Base-by-base conservation (phyloP, 1,140 invertebrate species). In the Archivesica marissinica region DNA sequence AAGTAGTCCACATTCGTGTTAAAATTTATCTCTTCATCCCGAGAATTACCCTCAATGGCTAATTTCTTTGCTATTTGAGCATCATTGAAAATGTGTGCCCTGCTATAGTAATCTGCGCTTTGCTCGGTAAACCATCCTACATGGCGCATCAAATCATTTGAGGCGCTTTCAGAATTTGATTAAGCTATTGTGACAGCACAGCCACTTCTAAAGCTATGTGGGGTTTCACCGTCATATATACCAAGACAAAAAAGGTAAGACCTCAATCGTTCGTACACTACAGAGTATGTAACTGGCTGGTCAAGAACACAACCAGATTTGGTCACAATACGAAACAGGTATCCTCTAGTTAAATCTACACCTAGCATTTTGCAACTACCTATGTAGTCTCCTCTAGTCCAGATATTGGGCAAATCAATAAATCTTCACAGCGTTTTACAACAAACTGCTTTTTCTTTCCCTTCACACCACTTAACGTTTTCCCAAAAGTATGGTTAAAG, bases 221-320 rank as follows among this genome's bases (percentile, higher is more conserved):
- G 80, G 28, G 80, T 83, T 25, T 83, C 80, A 3, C 80, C 70
- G 13, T 83, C 80, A 83, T 64, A 83, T 30, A 75, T 17, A 35
- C 80, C 80, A 17, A 64, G 9, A 0, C n/a, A 15, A 11, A 61
- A 44, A 28, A 83, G 52, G 33, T 83, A 83, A 61, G 54, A 59
- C 25, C 35, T 83, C 50, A 83, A 47, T 20, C 70, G 2, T 75
- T 83, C 52, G 38, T 83, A 83, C 9, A 75, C 33, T 17, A 39
- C 70, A 17, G 80, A 75, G 33, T 83, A 75, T 23, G 47, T 35
- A 15, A 83, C 52, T 20, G 80, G 15, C 30, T 74, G 17, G 33
- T 83, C 70, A 13, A 83, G 30, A 20, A 83, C 70, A 15, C 54
- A 44, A 17, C 80, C 80, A n/a, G n/a, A 35, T 6, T 83, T 70